Conservation (phyloP, 2,888 invertebrate species). For the Psococerastis gibbosa region DNA sequence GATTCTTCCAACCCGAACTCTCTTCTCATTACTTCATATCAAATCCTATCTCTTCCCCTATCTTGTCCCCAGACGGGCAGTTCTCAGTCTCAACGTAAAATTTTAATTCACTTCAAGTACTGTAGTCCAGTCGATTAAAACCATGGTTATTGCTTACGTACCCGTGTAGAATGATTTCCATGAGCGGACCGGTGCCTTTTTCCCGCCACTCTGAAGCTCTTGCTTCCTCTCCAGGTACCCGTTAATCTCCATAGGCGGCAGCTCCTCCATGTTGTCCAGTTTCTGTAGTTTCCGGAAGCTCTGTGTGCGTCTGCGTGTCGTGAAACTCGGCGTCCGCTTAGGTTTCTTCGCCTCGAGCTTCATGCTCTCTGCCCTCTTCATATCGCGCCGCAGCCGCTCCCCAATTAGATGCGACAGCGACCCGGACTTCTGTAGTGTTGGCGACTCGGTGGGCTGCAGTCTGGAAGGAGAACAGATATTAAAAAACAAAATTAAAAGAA, state of each 20-base stretch:
- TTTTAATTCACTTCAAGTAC: too few relatives aligned
- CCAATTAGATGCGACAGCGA: slow-evolving; percentile 40
- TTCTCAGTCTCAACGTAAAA: too few relatives aligned
- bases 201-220: slow-evolving; percentile 80
- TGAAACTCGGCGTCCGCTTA: slow-evolving; percentile 87
- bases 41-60: too few relatives aligned
- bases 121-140: too few relatives aligned
- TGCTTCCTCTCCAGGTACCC: slow-evolving; percentile 87
- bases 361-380: slow-evolving; percentile 83
- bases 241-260: slow-evolving; percentile 84
- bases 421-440: slow-evolving; percentile 33
- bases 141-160: too few relatives aligned
- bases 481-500: too few relatives aligned
- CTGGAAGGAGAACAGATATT: slow-evolving; percentile 11
- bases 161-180: slow-evolving; percentile 87
- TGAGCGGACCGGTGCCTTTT: slow-evolving; percentile 81
- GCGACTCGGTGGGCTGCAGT: slow-evolving; percentile 15
- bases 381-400: slow-evolving; percentile 39
- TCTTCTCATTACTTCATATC: too few relatives aligned
- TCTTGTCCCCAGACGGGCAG: too few relatives aligned
- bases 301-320: slow-evolving; percentile 71
- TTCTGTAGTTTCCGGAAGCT: slow-evolving; percentile 62
- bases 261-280: slow-evolving; percentile 31
- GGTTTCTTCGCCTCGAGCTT: slow-evolving; percentile 61
- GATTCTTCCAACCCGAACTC: too few relatives aligned